Evolutionary conservation across 1,140 invertebrate genomes (phyloP).

Genomic region (Trichogramma pretiosum): DNA sequence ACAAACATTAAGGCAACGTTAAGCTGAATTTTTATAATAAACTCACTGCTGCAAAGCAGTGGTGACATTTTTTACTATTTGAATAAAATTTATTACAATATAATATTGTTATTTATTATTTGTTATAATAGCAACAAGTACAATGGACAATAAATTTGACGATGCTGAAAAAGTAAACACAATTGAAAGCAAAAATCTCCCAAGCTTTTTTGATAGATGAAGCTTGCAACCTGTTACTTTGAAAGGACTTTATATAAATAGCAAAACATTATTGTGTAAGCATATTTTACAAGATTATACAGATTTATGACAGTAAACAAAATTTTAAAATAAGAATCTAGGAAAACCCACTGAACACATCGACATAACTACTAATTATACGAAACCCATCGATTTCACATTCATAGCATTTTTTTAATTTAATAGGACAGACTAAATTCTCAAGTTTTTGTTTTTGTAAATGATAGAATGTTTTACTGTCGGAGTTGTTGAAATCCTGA

Average conservation of each 20-base stretch:
- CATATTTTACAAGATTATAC: constrained; percentile 20
- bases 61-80: constrained; percentile 1
- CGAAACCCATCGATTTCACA: too few relatives aligned
- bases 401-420: too few relatives aligned
- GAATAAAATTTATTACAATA: not conserved
- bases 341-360: too few relatives aligned
- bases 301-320: constrained; percentile 10
- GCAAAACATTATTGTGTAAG: constrained; percentile 11
- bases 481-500: too few relatives aligned
- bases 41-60: constrained; percentile 12
- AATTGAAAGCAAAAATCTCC: not conserved
- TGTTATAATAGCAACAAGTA: not conserved
- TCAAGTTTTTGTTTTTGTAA: too few relatives aligned
- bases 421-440: too few relatives aligned
- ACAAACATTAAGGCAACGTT: constrained; percentile 21
- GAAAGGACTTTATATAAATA: constrained; percentile 10
- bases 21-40: constrained; percentile 15
- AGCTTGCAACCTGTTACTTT: constrained; percentile 1
- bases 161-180: too few relatives aligned
- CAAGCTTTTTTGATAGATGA: not conserved
- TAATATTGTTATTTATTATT: not conserved
- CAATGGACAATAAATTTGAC: too few relatives aligned
- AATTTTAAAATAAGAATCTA: constrained; percentile 15
- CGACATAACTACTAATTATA: too few relatives aligned
- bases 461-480: too few relatives aligned